These are phyloP conservation scores for Mesopsocus fuscifrons DNA, from an alignment of 2,888 invertebrate species.

Conservation along the genomic window DNA sequence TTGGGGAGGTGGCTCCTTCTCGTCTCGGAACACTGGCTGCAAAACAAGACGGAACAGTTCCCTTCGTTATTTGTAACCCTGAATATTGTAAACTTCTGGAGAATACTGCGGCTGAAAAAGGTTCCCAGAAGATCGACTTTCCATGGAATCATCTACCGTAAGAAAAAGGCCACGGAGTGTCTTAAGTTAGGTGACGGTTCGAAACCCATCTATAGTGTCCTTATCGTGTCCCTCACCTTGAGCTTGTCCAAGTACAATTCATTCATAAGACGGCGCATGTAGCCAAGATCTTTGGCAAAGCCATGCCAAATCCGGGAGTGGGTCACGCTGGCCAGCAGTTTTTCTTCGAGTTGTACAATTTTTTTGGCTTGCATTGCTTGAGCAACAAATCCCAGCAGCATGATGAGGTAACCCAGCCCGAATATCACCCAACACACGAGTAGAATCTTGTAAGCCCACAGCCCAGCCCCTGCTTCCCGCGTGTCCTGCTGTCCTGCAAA, in stretches of 20 bases:
- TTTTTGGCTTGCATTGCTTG: slow-evolving; percentile 56
- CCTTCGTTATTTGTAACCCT: too few species aligned
- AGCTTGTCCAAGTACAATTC: slow-evolving; percentile 67
- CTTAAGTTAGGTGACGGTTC: too few species aligned
- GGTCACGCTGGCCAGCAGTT: slow-evolving; percentile 56
- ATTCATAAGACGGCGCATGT: slow-evolving; percentile 52
- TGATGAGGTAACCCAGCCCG: slow-evolving; percentile 75
- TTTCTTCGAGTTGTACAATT: slow-evolving; percentile 52
- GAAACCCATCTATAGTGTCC: not conserved
- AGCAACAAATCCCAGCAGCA: slow-evolving; percentile 74
- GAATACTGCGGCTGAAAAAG: too few species aligned
- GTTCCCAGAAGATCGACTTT: too few species aligned
- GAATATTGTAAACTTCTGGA: too few species aligned
- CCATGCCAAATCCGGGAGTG: slow-evolving; percentile 59
- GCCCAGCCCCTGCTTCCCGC: slow-evolving; percentile 20
- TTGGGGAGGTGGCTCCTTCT: slow-evolving; percentile 21
- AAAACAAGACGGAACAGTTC: too few species aligned
- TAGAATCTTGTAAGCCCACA: slow-evolving; percentile 58
- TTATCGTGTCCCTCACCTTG: slow-evolving; percentile 37
- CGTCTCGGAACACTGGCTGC: slow-evolving; percentile 53
- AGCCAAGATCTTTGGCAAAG: slow-evolving; percentile 52
- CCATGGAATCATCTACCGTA: too few species aligned
- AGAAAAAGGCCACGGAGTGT: too few species aligned
- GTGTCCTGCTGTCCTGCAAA: slow-evolving; percentile 18
- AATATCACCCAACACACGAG: slow-evolving; percentile 79